A percentile compares a stretch with the other conserved stretches of the same genome.
These are phyloP conservation scores for Drosophila sechellia DNA, from an alignment of 1,140 invertebrate genomes.

Conservation along the genomic window DNA sequence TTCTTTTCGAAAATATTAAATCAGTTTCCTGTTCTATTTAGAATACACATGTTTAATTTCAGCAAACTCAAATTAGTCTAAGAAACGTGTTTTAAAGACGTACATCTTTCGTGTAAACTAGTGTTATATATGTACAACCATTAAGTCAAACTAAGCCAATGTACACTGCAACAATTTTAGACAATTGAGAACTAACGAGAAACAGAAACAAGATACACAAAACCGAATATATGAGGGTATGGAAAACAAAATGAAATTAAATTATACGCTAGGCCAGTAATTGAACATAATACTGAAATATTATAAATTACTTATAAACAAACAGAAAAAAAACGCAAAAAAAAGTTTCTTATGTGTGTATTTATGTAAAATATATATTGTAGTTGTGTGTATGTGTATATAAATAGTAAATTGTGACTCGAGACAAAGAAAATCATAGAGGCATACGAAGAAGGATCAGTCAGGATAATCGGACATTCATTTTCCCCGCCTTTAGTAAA, in stretches of 20 bases:
- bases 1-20: not conserved
- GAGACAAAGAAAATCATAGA: not conserved
- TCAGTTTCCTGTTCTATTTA: not conserved
- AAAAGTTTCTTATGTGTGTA: slow-evolving; percentile 71
- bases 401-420: slow-evolving; percentile 44
- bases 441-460: slow-evolving; percentile 5
- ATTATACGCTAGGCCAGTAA: slow-evolving; percentile 41
- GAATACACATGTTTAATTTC: slow-evolving; percentile 10
- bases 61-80: slow-evolving; percentile 6
- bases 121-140: slow-evolving; percentile 31
- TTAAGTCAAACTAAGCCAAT: slow-evolving; percentile 52
- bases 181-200: slow-evolving; percentile 38
- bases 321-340: slow-evolving; percentile 7
- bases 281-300: slow-evolving; percentile 26
- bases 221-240: slow-evolving; percentile 9
- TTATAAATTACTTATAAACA: slow-evolving; percentile 26
- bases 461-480: slow-evolving; percentile 19
- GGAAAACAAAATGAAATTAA: slow-evolving; percentile 22
- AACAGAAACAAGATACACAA: slow-evolving; percentile 7
- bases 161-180: slow-evolving; percentile 53
- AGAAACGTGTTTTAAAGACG: slow-evolving; percentile 17
- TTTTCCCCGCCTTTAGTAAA: slow-evolving; percentile 3
- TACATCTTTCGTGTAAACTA: slow-evolving; percentile 23
- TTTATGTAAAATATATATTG: slow-evolving; percentile 64
- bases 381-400: slow-evolving; percentile 50